Evolutionary conservation across 1,140 invertebrate species (phyloP).

Genomic region (Hydropsyche tenuis): DNA sequence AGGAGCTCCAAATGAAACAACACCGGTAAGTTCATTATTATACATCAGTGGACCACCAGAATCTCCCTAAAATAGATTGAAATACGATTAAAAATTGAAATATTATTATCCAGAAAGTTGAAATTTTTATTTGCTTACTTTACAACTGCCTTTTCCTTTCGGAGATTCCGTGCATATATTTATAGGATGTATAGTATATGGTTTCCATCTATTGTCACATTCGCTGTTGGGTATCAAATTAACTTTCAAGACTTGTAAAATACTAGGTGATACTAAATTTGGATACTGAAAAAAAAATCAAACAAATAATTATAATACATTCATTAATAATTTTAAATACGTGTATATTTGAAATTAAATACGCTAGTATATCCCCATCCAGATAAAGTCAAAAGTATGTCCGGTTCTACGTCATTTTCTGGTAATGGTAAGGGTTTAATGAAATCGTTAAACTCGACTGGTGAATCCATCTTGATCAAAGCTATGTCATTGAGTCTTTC

Average conservation of each 20-base stretch:
- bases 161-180: not conserved
- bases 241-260: not conserved
- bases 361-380: constrained; percentile 15
- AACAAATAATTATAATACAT: not conserved
- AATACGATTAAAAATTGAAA: not conserved
- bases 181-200: constrained; percentile 1
- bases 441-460: not conserved
- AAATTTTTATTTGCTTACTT: not conserved
- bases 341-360: not conserved
- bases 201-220: not conserved
- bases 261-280: not conserved
- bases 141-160: not conserved
- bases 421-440: not conserved
- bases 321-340: not conserved
- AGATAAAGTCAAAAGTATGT: not conserved
- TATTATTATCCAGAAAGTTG: not conserved
- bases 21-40: constrained; percentile 58
- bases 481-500: not conserved
- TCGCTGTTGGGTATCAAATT: not conserved
- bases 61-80: constrained; percentile 53
- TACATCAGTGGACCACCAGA: constrained; percentile 59
- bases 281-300: not conserved
- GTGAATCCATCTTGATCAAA: not conserved
- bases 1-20: constrained; percentile 65
- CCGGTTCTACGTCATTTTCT: not conserved